Evolutionary conservation across 2,113 vertebrate species (phyloP).

Genomic region (Ceyx margarethae): DNA sequence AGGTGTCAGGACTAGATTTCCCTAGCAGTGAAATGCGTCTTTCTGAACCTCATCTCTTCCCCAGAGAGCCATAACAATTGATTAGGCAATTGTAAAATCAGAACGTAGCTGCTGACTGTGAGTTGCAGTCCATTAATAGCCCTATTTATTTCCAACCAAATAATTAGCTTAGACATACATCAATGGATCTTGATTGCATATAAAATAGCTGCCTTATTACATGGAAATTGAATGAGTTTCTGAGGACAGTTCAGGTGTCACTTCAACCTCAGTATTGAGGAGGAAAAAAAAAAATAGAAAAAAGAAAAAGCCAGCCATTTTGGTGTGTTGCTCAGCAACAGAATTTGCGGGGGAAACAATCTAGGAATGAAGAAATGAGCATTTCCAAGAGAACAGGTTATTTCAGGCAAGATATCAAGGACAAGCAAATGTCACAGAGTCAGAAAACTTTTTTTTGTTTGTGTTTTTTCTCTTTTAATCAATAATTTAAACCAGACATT

Average conservation of each 20-base stretch:
- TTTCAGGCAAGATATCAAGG: slow-evolving; percentile 50
- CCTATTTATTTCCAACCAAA: slow-evolving; percentile 54
- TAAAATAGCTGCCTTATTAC: slow-evolving; percentile 63
- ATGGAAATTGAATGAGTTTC: slow-evolving; percentile 56
- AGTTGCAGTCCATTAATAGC: slow-evolving; percentile 23
- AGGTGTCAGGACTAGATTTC: background rate
- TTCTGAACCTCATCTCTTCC: background rate
- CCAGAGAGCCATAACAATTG: background rate
- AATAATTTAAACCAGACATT: slow-evolving; percentile 59
- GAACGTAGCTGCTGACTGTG: background rate
- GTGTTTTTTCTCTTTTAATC: slow-evolving; percentile 22
- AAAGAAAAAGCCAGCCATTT: background rate
- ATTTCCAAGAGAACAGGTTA: slow-evolving; percentile 68
- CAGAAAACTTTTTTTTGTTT: background rate
- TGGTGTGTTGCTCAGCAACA: slow-evolving; percentile 68
- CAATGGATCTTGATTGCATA: slow-evolving; percentile 43
- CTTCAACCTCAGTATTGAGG: slow-evolving; percentile 30
- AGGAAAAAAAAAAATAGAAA: background rate
- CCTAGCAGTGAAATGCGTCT: background rate
- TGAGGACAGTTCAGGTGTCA: slow-evolving; percentile 62
- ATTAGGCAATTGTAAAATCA: slow-evolving; percentile 50
- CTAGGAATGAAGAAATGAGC: slow-evolving; percentile 54
- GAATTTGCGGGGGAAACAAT: slow-evolving; percentile 51
- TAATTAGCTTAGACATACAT: slow-evolving; percentile 62
- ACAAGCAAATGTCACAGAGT: slow-evolving; percentile 54